These are phyloP conservation scores for Otolemur garnettii DNA, from an alignment of 2,113 vertebrate species.

Conservation along the genomic window DNA sequence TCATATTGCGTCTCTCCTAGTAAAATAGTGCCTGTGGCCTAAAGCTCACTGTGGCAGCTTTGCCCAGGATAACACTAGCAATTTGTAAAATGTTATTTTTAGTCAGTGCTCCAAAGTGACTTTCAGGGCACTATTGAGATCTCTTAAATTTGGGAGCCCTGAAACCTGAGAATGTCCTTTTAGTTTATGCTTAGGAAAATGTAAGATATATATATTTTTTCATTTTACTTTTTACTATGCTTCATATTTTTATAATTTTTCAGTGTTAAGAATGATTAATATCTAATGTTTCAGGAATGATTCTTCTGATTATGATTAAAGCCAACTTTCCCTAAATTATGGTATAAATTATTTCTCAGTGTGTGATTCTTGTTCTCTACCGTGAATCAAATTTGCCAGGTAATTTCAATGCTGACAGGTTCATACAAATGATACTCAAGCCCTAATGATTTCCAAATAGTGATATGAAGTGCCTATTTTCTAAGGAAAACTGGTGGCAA, in stretches of 20 bases:
- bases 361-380: neutral
- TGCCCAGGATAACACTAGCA: neutral
- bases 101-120: neutral
- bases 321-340: conserved; percentile 27
- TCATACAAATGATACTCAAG: conserved; percentile 61
- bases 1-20: neutral
- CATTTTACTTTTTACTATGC: neutral
- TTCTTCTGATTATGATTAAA: conserved; percentile 51
- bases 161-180: neutral
- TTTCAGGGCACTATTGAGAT: neutral
- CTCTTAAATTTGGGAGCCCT: neutral
- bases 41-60: neutral
- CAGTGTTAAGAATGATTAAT: conserved; percentile 21
- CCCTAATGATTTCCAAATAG: conserved; percentile 63
- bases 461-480: conserved; percentile 69
- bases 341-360: conserved; percentile 34
- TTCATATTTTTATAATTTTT: conserved; percentile 4
- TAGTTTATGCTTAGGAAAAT: neutral
- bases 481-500: conserved; percentile 38
- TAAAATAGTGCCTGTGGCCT: neutral
- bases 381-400: conserved; percentile 55
- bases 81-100: neutral
- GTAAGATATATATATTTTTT: neutral
- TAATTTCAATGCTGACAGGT: conserved; percentile 55
- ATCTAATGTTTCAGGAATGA: neutral